A percentile compares a stretch with the other conserved stretches of the same genome.
Evolutionary conservation across 1,140 invertebrate species (phyloP).

Genomic region (Calliopsis andreniformis): DNA sequence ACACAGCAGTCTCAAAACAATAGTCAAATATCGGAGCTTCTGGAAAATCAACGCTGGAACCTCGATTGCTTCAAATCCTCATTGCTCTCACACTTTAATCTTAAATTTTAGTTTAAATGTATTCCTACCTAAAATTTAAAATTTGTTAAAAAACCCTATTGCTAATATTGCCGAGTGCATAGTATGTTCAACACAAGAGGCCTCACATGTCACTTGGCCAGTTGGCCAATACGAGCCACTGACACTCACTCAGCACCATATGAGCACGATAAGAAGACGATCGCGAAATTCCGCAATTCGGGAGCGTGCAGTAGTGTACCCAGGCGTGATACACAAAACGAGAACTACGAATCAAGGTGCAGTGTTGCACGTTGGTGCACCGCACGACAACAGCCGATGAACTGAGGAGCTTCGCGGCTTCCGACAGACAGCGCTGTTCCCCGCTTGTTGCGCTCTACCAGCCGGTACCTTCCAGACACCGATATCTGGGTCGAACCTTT

Average conservation of each 20-base stretch:
- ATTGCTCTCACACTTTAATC: too few relatives aligned
- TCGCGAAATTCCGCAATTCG: neutral
- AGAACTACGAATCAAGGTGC: neutral
- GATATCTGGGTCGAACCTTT: conserved; percentile 80
- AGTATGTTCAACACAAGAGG: conserved; percentile 23
- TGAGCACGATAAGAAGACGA: neutral
- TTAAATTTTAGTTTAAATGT: too few relatives aligned
- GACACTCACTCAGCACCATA: conserved; percentile 7
- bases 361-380: conserved; percentile 27
- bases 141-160: neutral
- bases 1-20: too few relatives aligned
- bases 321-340: neutral
- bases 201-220: conserved; percentile 24
- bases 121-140: too few relatives aligned
- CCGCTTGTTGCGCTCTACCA: conserved; percentile 52
- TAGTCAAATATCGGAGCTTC: too few relatives aligned
- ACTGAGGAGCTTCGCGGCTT: conserved; percentile 68
- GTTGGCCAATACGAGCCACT: neutral
- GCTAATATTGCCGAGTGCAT: neutral
- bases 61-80: too few relatives aligned
- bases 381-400: conserved; percentile 72
- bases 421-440: conserved; percentile 66
- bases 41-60: too few relatives aligned
- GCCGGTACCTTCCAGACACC: conserved; percentile 74
- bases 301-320: neutral